phyloP scores from a whole-genome alignment of 2,888 invertebrate species.

The Agrotis ipsilon region DNA sequence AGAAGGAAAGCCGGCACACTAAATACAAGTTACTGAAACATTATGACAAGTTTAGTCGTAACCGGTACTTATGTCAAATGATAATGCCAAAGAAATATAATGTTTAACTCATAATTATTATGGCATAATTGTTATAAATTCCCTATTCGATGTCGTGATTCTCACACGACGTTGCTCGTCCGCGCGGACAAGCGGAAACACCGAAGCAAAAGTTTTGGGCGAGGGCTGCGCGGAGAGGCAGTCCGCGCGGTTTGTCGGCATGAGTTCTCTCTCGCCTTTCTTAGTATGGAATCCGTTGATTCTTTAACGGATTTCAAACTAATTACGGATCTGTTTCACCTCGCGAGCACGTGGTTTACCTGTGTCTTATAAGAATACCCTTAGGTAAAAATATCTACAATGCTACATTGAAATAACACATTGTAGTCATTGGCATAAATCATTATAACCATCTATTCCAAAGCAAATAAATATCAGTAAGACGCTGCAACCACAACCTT shows the following conservation, averaged over 20 bases:
- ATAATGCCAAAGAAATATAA: background rate
- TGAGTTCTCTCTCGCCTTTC: too few relatives aligned
- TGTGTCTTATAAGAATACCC: too few relatives aligned
- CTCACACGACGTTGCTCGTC: background rate
- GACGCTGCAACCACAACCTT: slow-evolving; percentile 40
- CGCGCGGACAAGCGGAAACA: too few relatives aligned
- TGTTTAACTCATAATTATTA: too few relatives aligned
- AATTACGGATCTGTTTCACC: too few relatives aligned
- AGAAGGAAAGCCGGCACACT: background rate
- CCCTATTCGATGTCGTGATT: background rate
- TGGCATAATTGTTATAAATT: slow-evolving; percentile 6
- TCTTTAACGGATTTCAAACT: too few relatives aligned
- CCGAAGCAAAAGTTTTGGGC: too few relatives aligned
- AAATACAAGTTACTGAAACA: background rate
- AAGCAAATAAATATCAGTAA: slow-evolving; percentile 38
- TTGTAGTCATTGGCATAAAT: slow-evolving; percentile 29
- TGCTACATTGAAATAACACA: slow-evolving; percentile 19
- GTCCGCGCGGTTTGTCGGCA: too few relatives aligned
- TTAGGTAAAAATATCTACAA: too few relatives aligned
- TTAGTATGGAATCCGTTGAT: too few relatives aligned
- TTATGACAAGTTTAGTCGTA: background rate
- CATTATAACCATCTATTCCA: background rate
- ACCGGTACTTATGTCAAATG: slow-evolving; percentile 9
- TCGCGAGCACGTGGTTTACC: too few relatives aligned
- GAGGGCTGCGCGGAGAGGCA: too few relatives aligned